Base-by-base conservation (phyloP, 2,113 vertebrate species). In the Cynopterus brachyotis region DNA sequence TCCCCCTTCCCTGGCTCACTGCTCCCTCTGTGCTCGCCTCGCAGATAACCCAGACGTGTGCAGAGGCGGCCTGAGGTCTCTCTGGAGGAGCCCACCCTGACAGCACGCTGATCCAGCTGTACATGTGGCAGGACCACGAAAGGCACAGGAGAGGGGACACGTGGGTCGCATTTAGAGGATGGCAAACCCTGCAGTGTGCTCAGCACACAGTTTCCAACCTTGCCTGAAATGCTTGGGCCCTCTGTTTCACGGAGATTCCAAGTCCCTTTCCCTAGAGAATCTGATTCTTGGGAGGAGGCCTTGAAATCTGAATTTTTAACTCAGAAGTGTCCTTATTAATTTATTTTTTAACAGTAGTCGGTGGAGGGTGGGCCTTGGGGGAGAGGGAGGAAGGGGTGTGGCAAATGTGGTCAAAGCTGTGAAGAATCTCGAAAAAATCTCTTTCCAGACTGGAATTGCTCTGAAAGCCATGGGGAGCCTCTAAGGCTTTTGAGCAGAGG, bases 81-180 rank as follows among this genome's bases (percentile, higher is more conserved):
- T n/a, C 53, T 37, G 17, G 16, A 9, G 22, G 20, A 83, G 24
- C 22, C 20, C 26, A 11, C 4, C 15, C 10, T 1, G 10, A 59
- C 2, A 12, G n/a, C 32, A 1, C 9, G 32, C 12, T 10, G 30
- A 55, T 1, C n/a, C 17, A 55, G 11, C 45, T 5, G 3, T 17
- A 20, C 11, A 3, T 0, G 3, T 1, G 7, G 37, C 1, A 10
- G 53, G 28, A 24, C 30, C 42, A 1, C 30, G 6, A 47, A 92
- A 45, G 55, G 5, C 1, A 2, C 2, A 13, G 15, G 16, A 1
- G 6, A 45, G 9, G 15, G 9, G 72, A 42, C 9, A 0, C 3
- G 0, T 6, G 30, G 40, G 13, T 13, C 28, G 20, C 0, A 4
- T 2, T 40, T 32, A 47, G 7, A 30, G 32, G 42, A 16, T 15